Percentiles rank a stretch among this genome's conserved stretches.
Evolutionary conservation across 1,140 invertebrate genomes (phyloP).

Genomic region (Araneus ventricosus): DNA sequence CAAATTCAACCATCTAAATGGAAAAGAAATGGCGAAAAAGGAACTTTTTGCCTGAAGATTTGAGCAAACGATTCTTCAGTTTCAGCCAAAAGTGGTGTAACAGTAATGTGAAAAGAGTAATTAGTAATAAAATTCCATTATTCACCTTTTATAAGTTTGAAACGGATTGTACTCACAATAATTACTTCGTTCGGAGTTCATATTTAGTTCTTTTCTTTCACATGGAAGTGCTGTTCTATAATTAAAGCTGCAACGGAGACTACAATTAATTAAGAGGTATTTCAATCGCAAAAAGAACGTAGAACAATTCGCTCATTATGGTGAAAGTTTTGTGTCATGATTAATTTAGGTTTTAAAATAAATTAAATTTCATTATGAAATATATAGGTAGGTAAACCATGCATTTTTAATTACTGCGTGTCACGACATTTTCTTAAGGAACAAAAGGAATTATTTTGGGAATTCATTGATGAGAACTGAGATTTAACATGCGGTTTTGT

Average conservation of each 20-base stretch:
- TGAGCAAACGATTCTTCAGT: background rate
- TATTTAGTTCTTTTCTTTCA: slow-evolving; percentile 14
- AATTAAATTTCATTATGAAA: slow-evolving; percentile 20
- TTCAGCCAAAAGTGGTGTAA: slow-evolving; percentile 18
- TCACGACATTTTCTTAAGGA: background rate
- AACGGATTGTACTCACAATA: background rate
- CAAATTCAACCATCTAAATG: background rate
- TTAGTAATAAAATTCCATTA: slow-evolving; percentile 1
- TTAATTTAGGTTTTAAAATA: background rate
- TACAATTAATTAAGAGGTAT: slow-evolving; percentile 17
- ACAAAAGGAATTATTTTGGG: background rate
- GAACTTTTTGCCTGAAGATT: background rate
- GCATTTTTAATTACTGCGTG: background rate
- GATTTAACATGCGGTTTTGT: background rate
- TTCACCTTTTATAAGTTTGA: slow-evolving; percentile 10
- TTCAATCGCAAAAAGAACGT: background rate
- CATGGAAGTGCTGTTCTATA: slow-evolving; percentile 6
- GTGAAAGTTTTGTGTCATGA: background rate
- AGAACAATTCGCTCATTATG: background rate
- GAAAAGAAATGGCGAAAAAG: background rate
- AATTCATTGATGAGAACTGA: background rate
- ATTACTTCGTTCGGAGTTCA: background rate
- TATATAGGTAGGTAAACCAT: background rate
- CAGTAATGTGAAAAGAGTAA: background rate
- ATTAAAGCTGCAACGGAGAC: background rate